phyloP scores from a whole-genome alignment of 2,797 vertebrate genomes.

The Catamblyrhynchus diadema region DNA sequence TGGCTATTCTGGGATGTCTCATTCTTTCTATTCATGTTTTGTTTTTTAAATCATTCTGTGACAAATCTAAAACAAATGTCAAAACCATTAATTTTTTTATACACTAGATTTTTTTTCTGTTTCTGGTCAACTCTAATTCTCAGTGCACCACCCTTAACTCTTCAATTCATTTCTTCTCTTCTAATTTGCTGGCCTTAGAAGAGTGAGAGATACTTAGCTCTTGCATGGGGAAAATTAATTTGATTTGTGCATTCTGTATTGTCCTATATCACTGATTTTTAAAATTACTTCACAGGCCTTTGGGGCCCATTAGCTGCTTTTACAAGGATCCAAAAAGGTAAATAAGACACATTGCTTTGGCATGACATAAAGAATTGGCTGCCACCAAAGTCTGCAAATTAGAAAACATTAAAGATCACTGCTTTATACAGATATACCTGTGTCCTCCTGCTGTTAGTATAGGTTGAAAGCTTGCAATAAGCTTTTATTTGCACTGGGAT shows the following conservation, averaged over 20 bases:
- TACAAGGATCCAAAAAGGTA: not conserved
- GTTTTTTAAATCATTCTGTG: slow-evolving; percentile 67
- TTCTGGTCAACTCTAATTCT: slow-evolving; percentile 27
- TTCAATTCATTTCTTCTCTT: slow-evolving; percentile 6
- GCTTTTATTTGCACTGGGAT: not conserved
- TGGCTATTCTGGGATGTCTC: slow-evolving; percentile 66
- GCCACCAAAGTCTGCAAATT: not conserved
- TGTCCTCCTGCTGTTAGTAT: not conserved
- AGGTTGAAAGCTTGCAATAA: not conserved
- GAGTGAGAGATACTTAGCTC: not conserved
- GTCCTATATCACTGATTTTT: not conserved
- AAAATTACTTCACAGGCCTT: not conserved
- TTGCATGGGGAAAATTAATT: not conserved
- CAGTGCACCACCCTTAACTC: slow-evolving; percentile 38
- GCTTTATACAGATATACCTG: not conserved
- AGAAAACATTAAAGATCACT: not conserved
- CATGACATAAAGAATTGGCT: not conserved
- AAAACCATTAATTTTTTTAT: slow-evolving; percentile 46
- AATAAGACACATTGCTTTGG: not conserved
- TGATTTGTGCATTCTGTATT: not conserved
- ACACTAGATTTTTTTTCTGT: not conserved
- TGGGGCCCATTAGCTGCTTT: not conserved
- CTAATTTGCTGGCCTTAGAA: not conserved
- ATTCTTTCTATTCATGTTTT: slow-evolving; percentile 70
- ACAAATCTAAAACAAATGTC: slow-evolving; percentile 71